Conservation (phyloP, 2,113 vertebrate genomes). For the Fulica atra region DNA sequence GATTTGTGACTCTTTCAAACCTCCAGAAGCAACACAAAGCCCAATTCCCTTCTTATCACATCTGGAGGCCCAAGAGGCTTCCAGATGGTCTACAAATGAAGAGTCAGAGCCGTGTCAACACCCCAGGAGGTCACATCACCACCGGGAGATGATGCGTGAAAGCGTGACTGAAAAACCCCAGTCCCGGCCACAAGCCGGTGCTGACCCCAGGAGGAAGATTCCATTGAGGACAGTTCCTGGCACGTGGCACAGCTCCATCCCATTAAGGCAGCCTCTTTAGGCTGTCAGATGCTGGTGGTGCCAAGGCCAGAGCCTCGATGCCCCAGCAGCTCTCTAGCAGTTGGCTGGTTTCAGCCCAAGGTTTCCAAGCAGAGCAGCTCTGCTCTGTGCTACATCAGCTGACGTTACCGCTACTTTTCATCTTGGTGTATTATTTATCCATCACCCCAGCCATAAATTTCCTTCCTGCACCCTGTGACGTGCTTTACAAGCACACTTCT, state of each 20-base stretch:
- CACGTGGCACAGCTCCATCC: neutral
- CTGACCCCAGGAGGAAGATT: neutral
- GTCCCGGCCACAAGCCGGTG: rapidly evolving
- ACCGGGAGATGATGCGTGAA: neutral
- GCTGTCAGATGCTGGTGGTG: neutral
- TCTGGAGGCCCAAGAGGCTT: neutral
- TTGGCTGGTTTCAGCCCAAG: neutral
- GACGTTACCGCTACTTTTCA: constrained; percentile 4
- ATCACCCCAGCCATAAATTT: constrained; percentile 37
- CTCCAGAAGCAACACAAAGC: neutral
- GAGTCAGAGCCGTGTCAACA: neutral
- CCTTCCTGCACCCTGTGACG: neutral
- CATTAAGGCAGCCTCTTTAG: neutral
- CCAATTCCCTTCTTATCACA: neutral
- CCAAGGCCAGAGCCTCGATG: neutral
- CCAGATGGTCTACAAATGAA: neutral
- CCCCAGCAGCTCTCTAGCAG: neutral
- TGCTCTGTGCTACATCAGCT: rapidly evolving
- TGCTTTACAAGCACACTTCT: neutral
- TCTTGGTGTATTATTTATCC: constrained; percentile 39
- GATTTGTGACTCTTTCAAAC: neutral
- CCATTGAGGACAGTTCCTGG: neutral
- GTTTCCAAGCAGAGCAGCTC: neutral
- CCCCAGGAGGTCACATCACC: neutral
- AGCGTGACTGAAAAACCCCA: neutral